These are phyloP conservation scores for Amphilophus citrinellus DNA, from an alignment of 2,113 vertebrate genomes.

Conservation along the genomic window DNA sequence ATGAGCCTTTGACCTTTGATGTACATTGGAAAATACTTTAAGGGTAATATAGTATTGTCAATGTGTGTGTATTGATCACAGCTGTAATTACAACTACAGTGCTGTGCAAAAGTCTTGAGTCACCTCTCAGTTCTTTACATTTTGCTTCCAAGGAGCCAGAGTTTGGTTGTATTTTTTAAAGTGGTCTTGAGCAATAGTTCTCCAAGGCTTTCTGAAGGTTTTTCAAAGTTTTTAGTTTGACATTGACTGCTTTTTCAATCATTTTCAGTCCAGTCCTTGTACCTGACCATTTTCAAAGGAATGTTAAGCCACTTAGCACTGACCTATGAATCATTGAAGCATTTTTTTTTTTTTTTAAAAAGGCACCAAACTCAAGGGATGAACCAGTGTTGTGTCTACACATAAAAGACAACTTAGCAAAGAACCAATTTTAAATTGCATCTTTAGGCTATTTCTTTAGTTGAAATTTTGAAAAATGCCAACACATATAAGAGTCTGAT, in stretches of 20 bases:
- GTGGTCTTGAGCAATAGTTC: neutral
- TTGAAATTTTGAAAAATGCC: neutral
- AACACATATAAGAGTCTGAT: neutral
- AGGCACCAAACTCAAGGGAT: neutral
- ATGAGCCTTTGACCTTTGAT: constrained; percentile 84
- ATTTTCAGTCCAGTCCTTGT: neutral
- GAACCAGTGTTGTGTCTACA: neutral
- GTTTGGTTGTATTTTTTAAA: neutral
- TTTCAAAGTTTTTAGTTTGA: neutral
- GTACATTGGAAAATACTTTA: constrained; percentile 77
- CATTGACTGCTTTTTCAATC: neutral
- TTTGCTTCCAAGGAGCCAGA: neutral
- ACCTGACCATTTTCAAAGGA: neutral
- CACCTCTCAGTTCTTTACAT: neutral
- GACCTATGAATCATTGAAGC: neutral
- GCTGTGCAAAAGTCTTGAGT: neutral
- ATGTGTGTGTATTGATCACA: constrained; percentile 74
- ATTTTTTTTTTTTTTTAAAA: too few relatives aligned
- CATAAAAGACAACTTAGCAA: neutral
- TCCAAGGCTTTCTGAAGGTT: neutral
- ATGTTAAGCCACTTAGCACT: neutral
- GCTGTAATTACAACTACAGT: constrained; percentile 64
- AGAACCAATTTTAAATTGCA: neutral
- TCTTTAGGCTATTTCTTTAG: neutral
- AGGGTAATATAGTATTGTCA: constrained; percentile 65